Evolutionary conservation across 2,113 vertebrate species (phyloP).

Genomic region (Rhombomys opimus): DNA sequence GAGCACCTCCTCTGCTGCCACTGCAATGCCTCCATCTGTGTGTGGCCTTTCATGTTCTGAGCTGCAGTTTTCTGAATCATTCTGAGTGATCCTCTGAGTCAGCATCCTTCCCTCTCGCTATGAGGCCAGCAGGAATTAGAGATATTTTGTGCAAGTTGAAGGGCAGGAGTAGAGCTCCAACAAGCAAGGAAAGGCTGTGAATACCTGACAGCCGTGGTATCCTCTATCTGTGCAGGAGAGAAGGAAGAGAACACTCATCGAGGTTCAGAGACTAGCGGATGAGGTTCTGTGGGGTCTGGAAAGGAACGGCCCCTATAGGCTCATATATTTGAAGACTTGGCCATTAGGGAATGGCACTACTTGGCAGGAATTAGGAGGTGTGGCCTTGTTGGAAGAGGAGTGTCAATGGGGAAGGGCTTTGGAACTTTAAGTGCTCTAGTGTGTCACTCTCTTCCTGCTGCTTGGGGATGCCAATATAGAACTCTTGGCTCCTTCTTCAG

Average conservation of each 20-base stretch:
- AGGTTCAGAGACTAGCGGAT: not conserved
- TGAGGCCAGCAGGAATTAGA: not conserved
- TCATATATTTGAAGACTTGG: not conserved
- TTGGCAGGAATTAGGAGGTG: not conserved
- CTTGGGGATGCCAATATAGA: not conserved
- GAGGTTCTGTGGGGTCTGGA: not conserved
- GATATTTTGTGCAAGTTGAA: no score
- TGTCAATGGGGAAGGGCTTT: not conserved
- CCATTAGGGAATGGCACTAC: not conserved
- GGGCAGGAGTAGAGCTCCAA: not conserved
- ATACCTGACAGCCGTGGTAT: not conserved
- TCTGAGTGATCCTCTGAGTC: not conserved
- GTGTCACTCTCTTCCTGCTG: not conserved
- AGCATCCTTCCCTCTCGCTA: not conserved
- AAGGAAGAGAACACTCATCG: not conserved
- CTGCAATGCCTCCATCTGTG: accelerated
- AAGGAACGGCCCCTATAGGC: not conserved
- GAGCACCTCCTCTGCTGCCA: not conserved
- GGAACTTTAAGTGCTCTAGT: not conserved
- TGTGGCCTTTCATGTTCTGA: not conserved
- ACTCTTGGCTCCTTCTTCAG: not conserved
- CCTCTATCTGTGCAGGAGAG: no score
- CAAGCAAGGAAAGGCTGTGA: not conserved
- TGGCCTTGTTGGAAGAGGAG: not conserved
- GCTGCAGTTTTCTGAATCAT: not conserved